Evolutionary conservation across 2,888 invertebrate species (phyloP), one percentile per base, ranked within the genome.

Genomic region (Philereme transversata): DNA sequence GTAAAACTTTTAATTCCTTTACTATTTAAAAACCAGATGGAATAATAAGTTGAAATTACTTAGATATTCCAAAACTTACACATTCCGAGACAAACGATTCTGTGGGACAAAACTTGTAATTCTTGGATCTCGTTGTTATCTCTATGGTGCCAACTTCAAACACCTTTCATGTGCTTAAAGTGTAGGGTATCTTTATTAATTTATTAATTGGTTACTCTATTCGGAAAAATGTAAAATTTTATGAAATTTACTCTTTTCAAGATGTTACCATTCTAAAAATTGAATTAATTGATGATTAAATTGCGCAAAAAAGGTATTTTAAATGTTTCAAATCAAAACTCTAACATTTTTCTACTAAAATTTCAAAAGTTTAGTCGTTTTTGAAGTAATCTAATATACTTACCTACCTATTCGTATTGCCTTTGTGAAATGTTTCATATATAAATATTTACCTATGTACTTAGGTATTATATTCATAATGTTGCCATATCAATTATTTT

Each of bases 401-500:
- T 76, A 76, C 65, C 67, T 77, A 70, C 70, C 72, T 79, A 65
- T 70, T 60, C 68, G 76, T 82, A 76, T 82, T 68, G 77, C 78
- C 77, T 55, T 43, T 82, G 70, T 72, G 73, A 72, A 71, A 72
- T 79, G 77, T 77, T 79, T 84, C 79, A 74, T 79, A 4, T 38
- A 38, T 8, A 6, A 7, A 78, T 74, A 75, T 9, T 5, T 72
- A 57, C 72, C n/a, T 36, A 45, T 78, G n/a, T 35, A 33, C 34
- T 47, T 48, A 36, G 4, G 10, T 78, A 74, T 74, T 81, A 82
- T 83, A 83, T 86, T 83, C 77, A 79, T 83, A 82, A 82, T 88
- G 83, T 87, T 89, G 83, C 83, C 88, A 89, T 90, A 90, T 90
- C 88, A 88, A 84, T 86, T 87, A 83, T 86, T 89, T 88, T 87